Percentiles rank a stretch among this genome's conserved stretches.
Conservation (phyloP, 2,888 invertebrate species). For the Melipona beecheii region DNA sequence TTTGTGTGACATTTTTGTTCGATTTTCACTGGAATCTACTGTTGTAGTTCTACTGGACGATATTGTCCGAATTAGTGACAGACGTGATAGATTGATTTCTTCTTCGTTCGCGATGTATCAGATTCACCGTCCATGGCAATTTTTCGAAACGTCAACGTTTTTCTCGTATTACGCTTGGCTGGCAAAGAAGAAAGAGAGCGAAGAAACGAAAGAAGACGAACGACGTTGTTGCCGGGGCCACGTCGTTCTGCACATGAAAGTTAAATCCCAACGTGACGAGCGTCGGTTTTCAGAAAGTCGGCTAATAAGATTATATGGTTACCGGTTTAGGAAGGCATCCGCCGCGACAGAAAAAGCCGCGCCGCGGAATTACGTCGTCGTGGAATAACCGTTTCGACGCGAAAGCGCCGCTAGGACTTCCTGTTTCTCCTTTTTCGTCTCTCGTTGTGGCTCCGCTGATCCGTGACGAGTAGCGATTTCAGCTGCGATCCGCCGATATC, state of each 20-base stretch:
- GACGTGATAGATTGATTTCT: not conserved
- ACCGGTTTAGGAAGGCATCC: constrained; percentile 44
- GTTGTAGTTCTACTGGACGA: too few species aligned
- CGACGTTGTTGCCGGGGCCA: too few species aligned
- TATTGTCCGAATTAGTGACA: not conserved
- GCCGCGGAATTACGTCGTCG: constrained; percentile 53
- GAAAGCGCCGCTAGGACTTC: constrained; percentile 48
- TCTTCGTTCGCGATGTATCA: not conserved
- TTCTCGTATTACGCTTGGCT: not conserved
- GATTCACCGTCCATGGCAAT: not conserved
- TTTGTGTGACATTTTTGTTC: too few species aligned
- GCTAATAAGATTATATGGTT: constrained; percentile 52
- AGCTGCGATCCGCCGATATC: constrained; percentile 33
- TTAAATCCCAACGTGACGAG: not conserved
- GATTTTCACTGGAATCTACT: too few species aligned
- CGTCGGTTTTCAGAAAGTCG: constrained; percentile 38
- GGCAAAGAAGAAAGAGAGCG: not conserved
- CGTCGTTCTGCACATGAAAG: not conserved
- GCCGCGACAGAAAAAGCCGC: constrained; percentile 29
- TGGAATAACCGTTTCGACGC: constrained; percentile 48
- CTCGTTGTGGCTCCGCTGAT: constrained; percentile 17
- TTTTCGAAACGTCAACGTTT: not conserved
- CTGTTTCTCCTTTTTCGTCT: constrained; percentile 58
- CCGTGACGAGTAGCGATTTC: constrained; percentile 54
- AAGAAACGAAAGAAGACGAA: not conserved